These are phyloP conservation scores for Eulithis testata DNA, from an alignment of 2,888 invertebrate species.

Conservation along the genomic window DNA sequence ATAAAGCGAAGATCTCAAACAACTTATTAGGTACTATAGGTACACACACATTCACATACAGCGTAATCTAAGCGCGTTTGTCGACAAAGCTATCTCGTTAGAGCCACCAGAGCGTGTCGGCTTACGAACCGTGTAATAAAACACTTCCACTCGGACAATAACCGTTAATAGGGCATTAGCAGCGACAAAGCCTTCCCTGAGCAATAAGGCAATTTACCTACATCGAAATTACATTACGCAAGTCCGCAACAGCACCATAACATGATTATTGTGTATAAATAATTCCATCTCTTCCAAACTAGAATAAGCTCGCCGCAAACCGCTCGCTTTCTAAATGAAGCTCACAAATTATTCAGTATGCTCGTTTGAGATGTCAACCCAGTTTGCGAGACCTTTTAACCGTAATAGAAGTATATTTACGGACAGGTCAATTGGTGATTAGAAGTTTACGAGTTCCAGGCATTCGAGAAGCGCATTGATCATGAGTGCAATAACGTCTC, in stretches of 20 bases:
- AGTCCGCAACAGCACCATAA: constrained; percentile 37
- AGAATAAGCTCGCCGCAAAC: constrained; percentile 49
- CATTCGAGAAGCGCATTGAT: constrained; percentile 45
- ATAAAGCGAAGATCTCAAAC: constrained; percentile 52
- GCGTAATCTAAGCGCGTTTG: constrained; percentile 57
- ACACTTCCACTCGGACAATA: constrained; percentile 79
- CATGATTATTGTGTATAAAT: constrained; percentile 39
- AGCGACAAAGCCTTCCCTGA: constrained; percentile 70
- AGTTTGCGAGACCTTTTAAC: constrained; percentile 40
- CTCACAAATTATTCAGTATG: constrained; percentile 47
- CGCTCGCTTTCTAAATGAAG: constrained; percentile 57
- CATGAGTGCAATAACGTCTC: constrained; percentile 64
- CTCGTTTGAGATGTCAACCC: constrained; percentile 57
- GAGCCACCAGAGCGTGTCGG: constrained; percentile 70
- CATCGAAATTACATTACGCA: constrained; percentile 40
- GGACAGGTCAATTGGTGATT: constrained; percentile 27
- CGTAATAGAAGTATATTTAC: constrained; percentile 26
- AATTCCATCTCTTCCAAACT: constrained; percentile 30
- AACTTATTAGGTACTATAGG: constrained; percentile 43
- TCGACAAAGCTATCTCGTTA: constrained; percentile 70
- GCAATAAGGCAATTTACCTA: constrained; percentile 59
- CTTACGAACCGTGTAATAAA: constrained; percentile 77
- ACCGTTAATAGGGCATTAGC: constrained; percentile 74
- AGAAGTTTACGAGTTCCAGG: constrained; percentile 8
- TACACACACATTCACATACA: constrained; percentile 14